These are phyloP conservation scores for Protodeltote pygarga DNA, from an alignment of 2,888 invertebrate genomes.

Conservation along the genomic window DNA sequence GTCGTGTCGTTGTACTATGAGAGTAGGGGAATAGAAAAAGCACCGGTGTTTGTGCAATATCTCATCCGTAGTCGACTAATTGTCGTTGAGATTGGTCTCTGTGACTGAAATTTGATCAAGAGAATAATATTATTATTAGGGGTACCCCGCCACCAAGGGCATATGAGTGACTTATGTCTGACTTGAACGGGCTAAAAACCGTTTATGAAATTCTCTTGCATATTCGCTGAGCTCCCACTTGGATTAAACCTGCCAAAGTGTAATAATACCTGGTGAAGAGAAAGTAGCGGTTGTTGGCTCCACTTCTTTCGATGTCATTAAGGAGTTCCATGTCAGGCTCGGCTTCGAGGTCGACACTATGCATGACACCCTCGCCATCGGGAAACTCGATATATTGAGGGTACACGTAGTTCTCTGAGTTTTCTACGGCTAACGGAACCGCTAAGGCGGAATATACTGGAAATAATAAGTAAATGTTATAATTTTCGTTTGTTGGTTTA, in stretches of 20 bases:
- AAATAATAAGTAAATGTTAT: not conserved
- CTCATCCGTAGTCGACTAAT: too few species aligned
- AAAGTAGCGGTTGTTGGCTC: constrained; percentile 57
- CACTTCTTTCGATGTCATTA: constrained; percentile 58
- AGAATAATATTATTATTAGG: too few species aligned
- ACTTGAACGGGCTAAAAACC: too few species aligned
- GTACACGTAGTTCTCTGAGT: constrained; percentile 42
- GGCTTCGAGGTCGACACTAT: constrained; percentile 60
- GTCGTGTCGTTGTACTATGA: not conserved
- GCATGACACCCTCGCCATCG: constrained; percentile 58
- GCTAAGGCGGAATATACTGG: constrained; percentile 54
- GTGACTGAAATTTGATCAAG: too few species aligned
- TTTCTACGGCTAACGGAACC: constrained; percentile 48
- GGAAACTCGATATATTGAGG: constrained; percentile 60
- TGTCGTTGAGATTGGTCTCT: too few species aligned
- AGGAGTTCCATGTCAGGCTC: constrained; percentile 52
- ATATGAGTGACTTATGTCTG: too few species aligned
- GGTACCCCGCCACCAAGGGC: too few species aligned
- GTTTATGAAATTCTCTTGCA: not conserved
- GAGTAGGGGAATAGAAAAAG: constrained; percentile 20
- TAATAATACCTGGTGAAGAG: constrained; percentile 57
- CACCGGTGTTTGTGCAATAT: constrained; percentile 50
- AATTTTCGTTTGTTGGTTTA: not conserved
- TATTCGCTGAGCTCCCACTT: not conserved
- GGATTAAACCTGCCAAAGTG: not conserved